These are phyloP conservation scores for Tamandua tetradactyla DNA, from an alignment of 2,797 vertebrate genomes.

Conservation along the genomic window DNA sequence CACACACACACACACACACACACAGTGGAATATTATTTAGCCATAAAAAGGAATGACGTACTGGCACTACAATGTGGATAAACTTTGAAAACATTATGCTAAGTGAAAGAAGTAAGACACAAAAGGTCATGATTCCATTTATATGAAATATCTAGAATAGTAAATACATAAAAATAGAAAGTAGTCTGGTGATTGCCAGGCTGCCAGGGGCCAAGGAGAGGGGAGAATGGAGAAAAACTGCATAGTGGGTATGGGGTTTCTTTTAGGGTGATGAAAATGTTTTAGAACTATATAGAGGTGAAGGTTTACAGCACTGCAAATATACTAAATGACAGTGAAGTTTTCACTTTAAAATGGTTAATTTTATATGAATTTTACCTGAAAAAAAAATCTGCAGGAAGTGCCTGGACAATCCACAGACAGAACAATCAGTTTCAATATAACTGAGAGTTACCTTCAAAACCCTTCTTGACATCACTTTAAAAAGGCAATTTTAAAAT, in stretches of 20 bases:
- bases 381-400: background rate
- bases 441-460: slow-evolving; percentile 10
- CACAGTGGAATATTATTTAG: background rate
- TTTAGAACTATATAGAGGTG: background rate
- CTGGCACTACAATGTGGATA: background rate
- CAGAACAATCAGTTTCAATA: background rate
- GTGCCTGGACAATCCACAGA: background rate
- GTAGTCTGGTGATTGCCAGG: background rate
- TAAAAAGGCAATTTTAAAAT: slow-evolving; percentile 51
- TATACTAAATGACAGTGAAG: background rate
- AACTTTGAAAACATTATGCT: background rate
- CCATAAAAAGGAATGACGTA: background rate
- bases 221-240: background rate
- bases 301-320: background rate
- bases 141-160: background rate
- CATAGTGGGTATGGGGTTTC: background rate
- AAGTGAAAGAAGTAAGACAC: background rate
- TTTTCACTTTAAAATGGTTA: background rate
- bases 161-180: background rate
- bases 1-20: too few relatives aligned
- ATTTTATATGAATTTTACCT: slow-evolving; percentile 8
- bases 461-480: background rate
- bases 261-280: background rate
- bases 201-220: background rate
- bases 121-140: background rate